Evolutionary conservation across 2,888 invertebrate genomes (phyloP).

Genomic region (Chrysolina oricalcia): DNA sequence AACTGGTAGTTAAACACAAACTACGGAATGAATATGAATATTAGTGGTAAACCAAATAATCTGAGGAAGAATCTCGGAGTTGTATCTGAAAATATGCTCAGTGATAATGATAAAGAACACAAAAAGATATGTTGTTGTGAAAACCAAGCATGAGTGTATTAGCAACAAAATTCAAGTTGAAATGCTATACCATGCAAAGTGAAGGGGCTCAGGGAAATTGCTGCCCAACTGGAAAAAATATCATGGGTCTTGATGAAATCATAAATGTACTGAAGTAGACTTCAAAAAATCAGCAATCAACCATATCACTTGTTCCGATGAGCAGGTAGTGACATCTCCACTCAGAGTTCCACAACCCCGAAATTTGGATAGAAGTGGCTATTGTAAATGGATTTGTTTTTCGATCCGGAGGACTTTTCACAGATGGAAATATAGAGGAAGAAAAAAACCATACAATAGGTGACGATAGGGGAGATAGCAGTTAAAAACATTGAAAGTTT

Average conservation of each 20-base stretch:
- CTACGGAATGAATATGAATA: too few relatives aligned
- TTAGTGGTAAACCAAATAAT: slow-evolving; percentile 21
- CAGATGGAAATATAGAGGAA: background rate
- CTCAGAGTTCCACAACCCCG: slow-evolving; percentile 25
- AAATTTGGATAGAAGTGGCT: slow-evolving; percentile 28
- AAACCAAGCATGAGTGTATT: slow-evolving; percentile 13
- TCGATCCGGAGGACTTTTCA: slow-evolving; percentile 7
- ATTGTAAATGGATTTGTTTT: slow-evolving; percentile 23
- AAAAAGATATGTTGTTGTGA: background rate
- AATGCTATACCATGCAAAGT: slow-evolving; percentile 5
- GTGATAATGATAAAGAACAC: background rate
- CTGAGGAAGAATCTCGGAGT: slow-evolving; percentile 11
- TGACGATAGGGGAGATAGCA: background rate
- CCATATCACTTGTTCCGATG: background rate
- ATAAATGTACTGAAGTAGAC: background rate
- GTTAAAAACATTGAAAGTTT: background rate
- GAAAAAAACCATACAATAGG: background rate
- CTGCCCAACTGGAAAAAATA: background rate
- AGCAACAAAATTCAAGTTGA: too few relatives aligned
- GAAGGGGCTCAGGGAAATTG: slow-evolving; percentile 4
- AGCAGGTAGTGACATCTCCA: slow-evolving; percentile 10
- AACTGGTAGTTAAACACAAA: too few relatives aligned
- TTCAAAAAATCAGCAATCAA: slow-evolving; percentile 1
- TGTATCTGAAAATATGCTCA: background rate
- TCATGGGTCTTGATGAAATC: slow-evolving; percentile 1